These are phyloP conservation scores for Maniola hyperantus DNA, from an alignment of 2,888 invertebrate species.

Conservation along the genomic window DNA sequence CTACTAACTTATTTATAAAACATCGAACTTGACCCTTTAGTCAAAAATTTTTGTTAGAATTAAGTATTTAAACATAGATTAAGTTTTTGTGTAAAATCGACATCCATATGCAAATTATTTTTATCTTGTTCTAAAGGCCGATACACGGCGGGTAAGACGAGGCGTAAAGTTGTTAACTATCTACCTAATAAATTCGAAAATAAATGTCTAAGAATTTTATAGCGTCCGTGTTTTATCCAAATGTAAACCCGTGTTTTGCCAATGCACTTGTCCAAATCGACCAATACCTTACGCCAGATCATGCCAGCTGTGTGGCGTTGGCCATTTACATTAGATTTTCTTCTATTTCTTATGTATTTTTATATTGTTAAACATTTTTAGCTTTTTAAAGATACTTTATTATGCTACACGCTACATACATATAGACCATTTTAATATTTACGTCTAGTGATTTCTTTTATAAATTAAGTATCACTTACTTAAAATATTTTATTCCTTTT, in stretches of 20 bases:
- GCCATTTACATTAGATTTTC: constrained; percentile 3
- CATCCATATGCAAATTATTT: constrained; percentile 33
- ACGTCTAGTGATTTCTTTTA: constrained; percentile 29
- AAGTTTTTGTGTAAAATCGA: constrained; percentile 47
- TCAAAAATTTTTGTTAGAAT: constrained; percentile 73
- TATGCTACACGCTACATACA: neutral
- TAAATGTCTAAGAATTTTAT: neutral
- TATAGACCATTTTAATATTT: constrained; percentile 23
- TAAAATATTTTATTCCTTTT: constrained; percentile 35
- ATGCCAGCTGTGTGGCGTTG: neutral
- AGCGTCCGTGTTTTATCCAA: neutral
- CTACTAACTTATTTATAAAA: constrained; percentile 48
- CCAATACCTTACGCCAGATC: neutral
- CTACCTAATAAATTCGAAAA: neutral
- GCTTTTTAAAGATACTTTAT: constrained; percentile 17
- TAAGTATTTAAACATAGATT: constrained; percentile 74
- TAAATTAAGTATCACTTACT: constrained; percentile 38
- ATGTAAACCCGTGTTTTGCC: neutral
- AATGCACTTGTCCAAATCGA: neutral
- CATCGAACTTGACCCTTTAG: constrained; percentile 78
- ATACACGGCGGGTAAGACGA: neutral
- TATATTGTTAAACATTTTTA: constrained; percentile 19
- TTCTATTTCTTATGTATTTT: constrained; percentile 20
- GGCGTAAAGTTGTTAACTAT: neutral
- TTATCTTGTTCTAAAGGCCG: constrained; percentile 19